Conservation (phyloP, 2,888 invertebrate species). For the Craniophora ligustri region DNA sequence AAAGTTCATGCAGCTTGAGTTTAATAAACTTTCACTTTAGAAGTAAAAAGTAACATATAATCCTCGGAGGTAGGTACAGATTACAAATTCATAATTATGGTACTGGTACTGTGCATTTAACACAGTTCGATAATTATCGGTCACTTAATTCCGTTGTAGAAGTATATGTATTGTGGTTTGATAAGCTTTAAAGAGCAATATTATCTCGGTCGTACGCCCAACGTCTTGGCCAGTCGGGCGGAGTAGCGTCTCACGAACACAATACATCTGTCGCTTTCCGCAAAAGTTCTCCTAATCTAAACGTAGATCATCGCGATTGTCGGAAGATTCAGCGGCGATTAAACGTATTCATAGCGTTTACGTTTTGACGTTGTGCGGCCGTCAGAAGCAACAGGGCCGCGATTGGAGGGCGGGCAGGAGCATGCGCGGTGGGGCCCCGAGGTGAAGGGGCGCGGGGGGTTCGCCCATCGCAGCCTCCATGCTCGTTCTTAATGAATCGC, state of each 20-base stretch:
- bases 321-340: conserved; percentile 79
- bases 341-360: conserved; percentile 85
- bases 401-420: conserved; percentile 74
- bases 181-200: conserved; percentile 27
- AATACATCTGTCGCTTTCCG: conserved; percentile 64
- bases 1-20: too few relatives aligned
- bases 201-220: conserved; percentile 43
- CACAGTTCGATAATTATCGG: too few relatives aligned
- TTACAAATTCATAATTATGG: too few relatives aligned
- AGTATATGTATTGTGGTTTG: conserved; percentile 9
- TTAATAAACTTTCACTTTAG: too few relatives aligned
- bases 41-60: too few relatives aligned
- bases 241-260: conserved; percentile 59
- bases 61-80: too few relatives aligned
- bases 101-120: too few relatives aligned
- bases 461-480: conserved; percentile 81
- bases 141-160: too few relatives aligned
- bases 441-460: conserved; percentile 63
- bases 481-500: conserved; percentile 86
- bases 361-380: conserved; percentile 80
- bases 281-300: conserved; percentile 75
- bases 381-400: conserved; percentile 87
- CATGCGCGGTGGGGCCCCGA: conserved; percentile 67
- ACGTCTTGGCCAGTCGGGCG: conserved; percentile 60
- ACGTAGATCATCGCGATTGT: conserved; percentile 80